Conservation (phyloP, 2,888 invertebrate genomes). For the Oxycera nigricornis region DNA sequence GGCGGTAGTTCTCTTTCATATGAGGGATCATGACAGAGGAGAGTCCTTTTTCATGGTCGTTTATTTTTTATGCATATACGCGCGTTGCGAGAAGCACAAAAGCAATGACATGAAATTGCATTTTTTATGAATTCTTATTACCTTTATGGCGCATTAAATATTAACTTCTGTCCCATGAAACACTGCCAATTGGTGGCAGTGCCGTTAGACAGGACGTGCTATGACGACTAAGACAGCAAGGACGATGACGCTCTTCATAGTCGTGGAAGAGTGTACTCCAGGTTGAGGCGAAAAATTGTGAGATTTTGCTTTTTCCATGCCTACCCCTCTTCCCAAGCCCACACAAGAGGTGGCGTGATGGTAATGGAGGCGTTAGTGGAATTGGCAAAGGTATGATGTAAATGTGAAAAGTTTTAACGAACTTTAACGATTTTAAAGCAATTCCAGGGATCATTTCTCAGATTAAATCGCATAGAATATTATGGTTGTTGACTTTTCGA, state of each 20-base stretch:
- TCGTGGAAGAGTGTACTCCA: no score
- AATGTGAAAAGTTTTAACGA: constrained; percentile 41
- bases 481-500: constrained; percentile 40
- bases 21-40: background rate
- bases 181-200: constrained; percentile 44
- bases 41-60: constrained; percentile 25
- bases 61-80: constrained; percentile 34
- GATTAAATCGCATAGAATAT: constrained; percentile 38
- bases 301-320: no score
- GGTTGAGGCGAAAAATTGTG: no score
- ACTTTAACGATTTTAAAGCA: constrained; percentile 41
- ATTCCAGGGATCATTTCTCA: constrained; percentile 39
- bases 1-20: constrained; percentile 1
- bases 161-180: constrained; percentile 61
- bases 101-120: constrained; percentile 49
- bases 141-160: constrained; percentile 58
- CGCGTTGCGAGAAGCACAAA: constrained; percentile 36
- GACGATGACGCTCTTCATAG: no score
- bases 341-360: background rate
- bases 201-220: no score
- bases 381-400: constrained; percentile 35
- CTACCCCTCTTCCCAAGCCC: no score
- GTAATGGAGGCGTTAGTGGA: background rate
- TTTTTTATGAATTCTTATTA: constrained; percentile 53
- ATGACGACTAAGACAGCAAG: no score